Conservation (phyloP, 2,888 invertebrate species). For the Miltochrista miniata region DNA sequence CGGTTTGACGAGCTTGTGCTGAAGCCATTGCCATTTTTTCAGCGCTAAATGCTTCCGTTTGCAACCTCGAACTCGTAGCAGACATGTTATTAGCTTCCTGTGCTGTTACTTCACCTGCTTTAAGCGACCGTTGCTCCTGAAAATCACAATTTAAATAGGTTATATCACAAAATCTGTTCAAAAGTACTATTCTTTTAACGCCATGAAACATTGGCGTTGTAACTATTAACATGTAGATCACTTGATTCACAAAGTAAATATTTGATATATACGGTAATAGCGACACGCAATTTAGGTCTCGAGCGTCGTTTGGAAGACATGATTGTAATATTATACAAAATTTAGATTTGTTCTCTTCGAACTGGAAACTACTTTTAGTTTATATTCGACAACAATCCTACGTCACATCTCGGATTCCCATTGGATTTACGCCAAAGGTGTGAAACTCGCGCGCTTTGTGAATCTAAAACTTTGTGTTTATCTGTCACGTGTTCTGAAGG, state of each 20-base stretch:
- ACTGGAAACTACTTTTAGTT: slow-evolving; percentile 63
- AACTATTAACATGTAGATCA: slow-evolving; percentile 53
- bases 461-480: slow-evolving; percentile 73
- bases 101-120: slow-evolving; percentile 92
- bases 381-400: slow-evolving; percentile 68
- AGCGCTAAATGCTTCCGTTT: slow-evolving; percentile 93
- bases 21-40: slow-evolving; percentile 90
- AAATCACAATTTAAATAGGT: slow-evolving; percentile 38
- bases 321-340: slow-evolving; percentile 50
- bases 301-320: slow-evolving; percentile 75
- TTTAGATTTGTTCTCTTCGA: slow-evolving; percentile 56
- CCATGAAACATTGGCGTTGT: slow-evolving; percentile 50
- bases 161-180: slow-evolving; percentile 13
- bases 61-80: slow-evolving; percentile 92
- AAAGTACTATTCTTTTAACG: slow-evolving; percentile 6
- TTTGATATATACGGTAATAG: slow-evolving; percentile 75
- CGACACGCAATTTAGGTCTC: slow-evolving; percentile 76
- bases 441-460: slow-evolving; percentile 67
- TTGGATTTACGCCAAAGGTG: slow-evolving; percentile 81
- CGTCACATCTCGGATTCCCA: slow-evolving; percentile 70
- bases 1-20: slow-evolving; percentile 90
- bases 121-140: slow-evolving; percentile 93
- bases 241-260: slow-evolving; percentile 67
- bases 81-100: slow-evolving; percentile 94
- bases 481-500: slow-evolving; percentile 65